These are phyloP conservation scores for Andrena camellia DNA, from an alignment of 2,888 invertebrate species.

Conservation along the genomic window DNA sequence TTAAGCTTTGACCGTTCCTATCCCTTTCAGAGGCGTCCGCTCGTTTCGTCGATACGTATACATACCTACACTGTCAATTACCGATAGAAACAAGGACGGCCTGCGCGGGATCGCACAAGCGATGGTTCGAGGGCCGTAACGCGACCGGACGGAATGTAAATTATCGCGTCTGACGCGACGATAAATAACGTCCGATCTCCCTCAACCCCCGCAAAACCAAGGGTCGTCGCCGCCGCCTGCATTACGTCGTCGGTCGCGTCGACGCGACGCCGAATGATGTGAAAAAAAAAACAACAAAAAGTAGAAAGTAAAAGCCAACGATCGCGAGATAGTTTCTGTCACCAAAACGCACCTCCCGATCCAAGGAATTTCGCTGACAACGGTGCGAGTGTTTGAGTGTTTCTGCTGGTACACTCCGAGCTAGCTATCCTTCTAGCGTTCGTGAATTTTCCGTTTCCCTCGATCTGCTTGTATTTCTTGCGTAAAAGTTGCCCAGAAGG, in stretches of 20 bases:
- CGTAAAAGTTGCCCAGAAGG: conserved; percentile 9
- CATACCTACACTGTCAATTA: conserved; percentile 71
- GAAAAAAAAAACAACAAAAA: too few relatives aligned
- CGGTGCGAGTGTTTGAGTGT: too few relatives aligned
- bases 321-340: conserved; percentile 11
- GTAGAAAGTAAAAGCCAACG: conserved; percentile 28
- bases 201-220: conserved; percentile 44
- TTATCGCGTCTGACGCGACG: conserved; percentile 64
- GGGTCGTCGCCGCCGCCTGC: conserved; percentile 12
- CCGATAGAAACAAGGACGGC: conserved; percentile 72
- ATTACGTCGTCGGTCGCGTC: neutral
- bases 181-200: conserved; percentile 64
- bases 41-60: conserved; percentile 59
- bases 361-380: conserved; percentile 40
- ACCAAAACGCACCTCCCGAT: conserved; percentile 15
- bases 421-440: too few relatives aligned
- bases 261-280: too few relatives aligned
- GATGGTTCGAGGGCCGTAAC: conserved; percentile 44
- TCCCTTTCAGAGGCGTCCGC: conserved; percentile 32
- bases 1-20: conserved; percentile 27
- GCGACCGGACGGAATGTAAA: conserved; percentile 63
- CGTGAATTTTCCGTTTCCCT: conserved; percentile 6
- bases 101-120: conserved; percentile 26
- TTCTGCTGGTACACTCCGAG: too few relatives aligned
- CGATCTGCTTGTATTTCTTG: conserved; percentile 19